A percentile compares a stretch with the other conserved stretches of the same genome.
Evolutionary conservation across 2,113 vertebrate genomes (phyloP).

Genomic region (Ceyx cyanopectus): DNA sequence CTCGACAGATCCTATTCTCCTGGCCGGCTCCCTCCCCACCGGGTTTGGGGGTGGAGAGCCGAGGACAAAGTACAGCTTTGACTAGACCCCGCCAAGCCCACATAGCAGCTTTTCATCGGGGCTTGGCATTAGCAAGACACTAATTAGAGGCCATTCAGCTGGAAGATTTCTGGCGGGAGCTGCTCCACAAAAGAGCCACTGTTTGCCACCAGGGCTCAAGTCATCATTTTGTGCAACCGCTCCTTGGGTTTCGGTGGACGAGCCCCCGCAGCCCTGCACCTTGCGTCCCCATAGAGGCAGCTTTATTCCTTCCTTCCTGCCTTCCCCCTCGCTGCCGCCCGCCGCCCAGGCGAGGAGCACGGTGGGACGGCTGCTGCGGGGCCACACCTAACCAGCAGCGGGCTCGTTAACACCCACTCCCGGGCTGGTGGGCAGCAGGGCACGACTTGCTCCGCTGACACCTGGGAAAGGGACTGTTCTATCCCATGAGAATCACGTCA

Average conservation of each 20-base stretch:
- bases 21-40: constrained; percentile 39
- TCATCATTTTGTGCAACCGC: constrained; percentile 58
- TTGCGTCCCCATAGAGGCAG: constrained; percentile 61
- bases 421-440: neutral
- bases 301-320: constrained; percentile 73
- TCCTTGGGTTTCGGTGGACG: constrained; percentile 63
- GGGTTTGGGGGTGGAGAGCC: constrained; percentile 41
- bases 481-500: neutral
- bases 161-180: constrained; percentile 71
- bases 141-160: constrained; percentile 77
- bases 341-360: neutral
- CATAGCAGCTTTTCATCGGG: constrained; percentile 74
- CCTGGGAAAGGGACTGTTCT: neutral
- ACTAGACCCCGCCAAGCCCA: constrained; percentile 59
- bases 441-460: accelerated
- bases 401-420: neutral
- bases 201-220: constrained; percentile 67
- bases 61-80: constrained; percentile 74
- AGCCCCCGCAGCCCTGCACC: constrained; percentile 57
- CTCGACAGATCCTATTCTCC: constrained; percentile 47
- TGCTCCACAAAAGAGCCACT: constrained; percentile 76
- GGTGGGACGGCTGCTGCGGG: neutral
- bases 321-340: neutral
- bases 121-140: constrained; percentile 67
- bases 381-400: constrained; percentile 16